Evolutionary conservation across 2,888 invertebrate species (phyloP).

Genomic region (Ganaspis brasiliensis): DNA sequence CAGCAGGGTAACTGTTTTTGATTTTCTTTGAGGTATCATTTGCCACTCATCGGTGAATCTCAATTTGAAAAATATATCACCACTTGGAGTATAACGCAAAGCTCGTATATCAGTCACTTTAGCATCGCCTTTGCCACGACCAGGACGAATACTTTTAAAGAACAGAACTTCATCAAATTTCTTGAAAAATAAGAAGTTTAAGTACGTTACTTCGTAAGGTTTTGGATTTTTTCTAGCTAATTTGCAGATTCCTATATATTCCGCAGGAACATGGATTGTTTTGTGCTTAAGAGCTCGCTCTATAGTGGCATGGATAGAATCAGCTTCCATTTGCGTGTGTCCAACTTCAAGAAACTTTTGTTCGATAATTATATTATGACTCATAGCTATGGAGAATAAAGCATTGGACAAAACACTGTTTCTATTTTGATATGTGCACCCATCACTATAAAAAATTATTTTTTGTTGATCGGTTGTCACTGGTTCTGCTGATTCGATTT

Average conservation of each 20-base stretch:
- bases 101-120: not conserved
- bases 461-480: not conserved
- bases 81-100: not conserved
- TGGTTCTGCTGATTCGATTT: not conserved
- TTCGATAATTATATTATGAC: not conserved
- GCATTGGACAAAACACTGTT: not conserved
- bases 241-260: not conserved
- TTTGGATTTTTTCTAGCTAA: not conserved
- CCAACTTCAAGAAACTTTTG: slow-evolving; percentile 29
- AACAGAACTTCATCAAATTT: not conserved
- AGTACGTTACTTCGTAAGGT: not conserved
- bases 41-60: not conserved
- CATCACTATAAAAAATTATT: not conserved
- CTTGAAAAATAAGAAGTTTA: not conserved
- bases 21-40: not conserved
- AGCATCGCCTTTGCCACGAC: not conserved
- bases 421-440: not conserved
- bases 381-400: not conserved
- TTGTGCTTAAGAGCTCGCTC: not conserved
- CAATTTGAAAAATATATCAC: not conserved
- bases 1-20: not conserved
- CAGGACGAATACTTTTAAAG: not conserved
- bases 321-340: slow-evolving; percentile 45
- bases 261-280: not conserved
- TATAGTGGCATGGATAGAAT: slow-evolving; percentile 27